These are phyloP conservation scores for Drosophila ustulata DNA, from an alignment of 2,888 invertebrate genomes.

Conservation along the genomic window DNA sequence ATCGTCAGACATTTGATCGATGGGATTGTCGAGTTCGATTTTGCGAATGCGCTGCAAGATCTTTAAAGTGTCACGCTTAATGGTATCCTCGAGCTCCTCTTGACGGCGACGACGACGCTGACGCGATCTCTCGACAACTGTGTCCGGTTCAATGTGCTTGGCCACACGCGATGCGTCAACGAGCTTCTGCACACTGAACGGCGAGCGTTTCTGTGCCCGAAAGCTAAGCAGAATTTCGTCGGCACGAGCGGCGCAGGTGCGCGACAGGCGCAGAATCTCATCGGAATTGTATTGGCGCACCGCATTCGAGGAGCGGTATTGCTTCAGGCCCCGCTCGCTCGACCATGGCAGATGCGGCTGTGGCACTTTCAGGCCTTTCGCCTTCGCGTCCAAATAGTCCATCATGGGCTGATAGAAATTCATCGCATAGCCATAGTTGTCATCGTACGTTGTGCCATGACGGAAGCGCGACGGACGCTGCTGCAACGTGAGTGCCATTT, in stretches of 20 bases:
- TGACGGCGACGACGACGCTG: slow-evolving; percentile 85
- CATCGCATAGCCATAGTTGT: slow-evolving; percentile 93
- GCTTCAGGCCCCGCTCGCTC: slow-evolving; percentile 89
- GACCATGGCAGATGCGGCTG: slow-evolving; percentile 90
- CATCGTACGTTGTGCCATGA: slow-evolving; percentile 89
- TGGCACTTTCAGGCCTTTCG: slow-evolving; percentile 84
- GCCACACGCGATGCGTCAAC: slow-evolving; percentile 86
- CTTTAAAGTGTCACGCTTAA: slow-evolving; percentile 85
- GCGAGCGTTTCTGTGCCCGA: slow-evolving; percentile 84
- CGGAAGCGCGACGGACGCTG: slow-evolving; percentile 81
- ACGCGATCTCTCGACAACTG: slow-evolving; percentile 84
- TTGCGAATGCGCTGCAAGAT: slow-evolving; percentile 81
- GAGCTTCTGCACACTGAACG: slow-evolving; percentile 86
- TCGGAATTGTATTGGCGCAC: slow-evolving; percentile 89
- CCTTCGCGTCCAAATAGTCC: slow-evolving; percentile 91
- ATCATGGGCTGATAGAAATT: slow-evolving; percentile 95
- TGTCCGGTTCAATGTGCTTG: slow-evolving; percentile 85
- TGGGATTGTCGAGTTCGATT: slow-evolving; percentile 86
- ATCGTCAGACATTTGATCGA: slow-evolving; percentile 85
- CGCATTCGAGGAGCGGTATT: slow-evolving; percentile 88
- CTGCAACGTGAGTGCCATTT: slow-evolving; percentile 84
- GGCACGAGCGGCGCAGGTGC: slow-evolving; percentile 89
- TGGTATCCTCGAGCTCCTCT: slow-evolving; percentile 87
- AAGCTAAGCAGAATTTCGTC: slow-evolving; percentile 87
- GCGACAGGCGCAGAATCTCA: slow-evolving; percentile 89